Conservation (phyloP, 2,888 invertebrate genomes). For the Gastracanthus pulcherrimus region DNA sequence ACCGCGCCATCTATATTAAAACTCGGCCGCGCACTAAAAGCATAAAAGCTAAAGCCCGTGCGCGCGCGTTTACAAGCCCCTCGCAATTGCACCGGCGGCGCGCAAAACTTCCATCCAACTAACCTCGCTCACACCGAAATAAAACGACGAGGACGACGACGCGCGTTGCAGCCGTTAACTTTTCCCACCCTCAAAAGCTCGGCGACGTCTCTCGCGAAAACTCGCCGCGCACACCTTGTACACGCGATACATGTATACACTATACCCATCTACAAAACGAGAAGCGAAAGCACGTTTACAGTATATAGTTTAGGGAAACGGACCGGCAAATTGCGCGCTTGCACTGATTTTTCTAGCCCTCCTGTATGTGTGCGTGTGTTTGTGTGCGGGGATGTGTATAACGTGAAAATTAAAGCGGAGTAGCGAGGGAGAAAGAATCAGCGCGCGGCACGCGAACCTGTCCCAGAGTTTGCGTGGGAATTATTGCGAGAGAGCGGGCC, state of each 20-base stretch:
- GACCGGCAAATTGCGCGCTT: slow-evolving; percentile 33
- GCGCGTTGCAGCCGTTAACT: slow-evolving; percentile 21
- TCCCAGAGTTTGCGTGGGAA: neutral
- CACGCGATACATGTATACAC: neutral
- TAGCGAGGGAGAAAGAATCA: too few relatives aligned
- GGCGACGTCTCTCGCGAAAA: neutral
- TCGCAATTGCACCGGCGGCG: neutral
- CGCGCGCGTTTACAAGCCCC: neutral
- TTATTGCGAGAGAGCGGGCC: neutral
- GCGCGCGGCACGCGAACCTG: neutral
- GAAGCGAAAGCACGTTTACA: neutral
- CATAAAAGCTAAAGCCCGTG: neutral
- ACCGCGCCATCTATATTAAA: too few relatives aligned
- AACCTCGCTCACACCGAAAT: neutral
- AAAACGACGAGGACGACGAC: slow-evolving; percentile 16
- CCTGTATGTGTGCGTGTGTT: neutral
- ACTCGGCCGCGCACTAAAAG: neutral
- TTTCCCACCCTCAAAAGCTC: slow-evolving; percentile 5
- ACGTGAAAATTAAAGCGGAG: too few relatives aligned
- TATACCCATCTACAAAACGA: too few relatives aligned
- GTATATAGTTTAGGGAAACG: slow-evolving; percentile 27
- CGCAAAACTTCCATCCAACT: slow-evolving; percentile 8
- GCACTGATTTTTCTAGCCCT: slow-evolving; percentile 30
- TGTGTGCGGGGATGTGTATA: too few relatives aligned
- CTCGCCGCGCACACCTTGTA: neutral